phyloP scores from a whole-genome alignment of 1,140 invertebrate genomes.

The Drosophila arawakana region DNA sequence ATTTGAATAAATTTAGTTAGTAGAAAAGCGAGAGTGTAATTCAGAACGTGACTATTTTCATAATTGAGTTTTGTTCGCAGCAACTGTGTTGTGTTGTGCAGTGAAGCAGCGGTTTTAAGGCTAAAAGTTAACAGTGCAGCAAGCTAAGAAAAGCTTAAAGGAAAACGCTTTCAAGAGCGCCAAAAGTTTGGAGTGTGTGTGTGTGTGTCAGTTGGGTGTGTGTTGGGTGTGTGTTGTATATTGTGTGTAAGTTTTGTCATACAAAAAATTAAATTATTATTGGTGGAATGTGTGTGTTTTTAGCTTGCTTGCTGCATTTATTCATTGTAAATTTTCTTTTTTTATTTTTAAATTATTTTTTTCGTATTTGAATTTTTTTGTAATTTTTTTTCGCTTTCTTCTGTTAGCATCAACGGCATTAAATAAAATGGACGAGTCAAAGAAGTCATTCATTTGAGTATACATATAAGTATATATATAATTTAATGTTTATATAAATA shows the following conservation, averaged over 20 bases:
- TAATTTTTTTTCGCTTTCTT: conserved; percentile 70
- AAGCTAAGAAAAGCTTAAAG: conserved; percentile 31
- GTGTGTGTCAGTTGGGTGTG: conserved; percentile 7
- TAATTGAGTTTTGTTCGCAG: not conserved
- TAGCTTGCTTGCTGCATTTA: conserved; percentile 59
- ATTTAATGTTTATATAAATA: conserved; percentile 61
- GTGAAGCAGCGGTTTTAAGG: conserved; percentile 38
- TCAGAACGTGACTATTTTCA: not conserved
- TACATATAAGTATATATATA: conserved; percentile 64
- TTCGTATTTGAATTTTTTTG: conserved; percentile 24
- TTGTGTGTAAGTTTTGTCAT: conserved; percentile 12
- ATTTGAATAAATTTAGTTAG: too few relatives aligned
- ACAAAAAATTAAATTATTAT: conserved; percentile 24
- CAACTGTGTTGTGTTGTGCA: conserved; percentile 36
- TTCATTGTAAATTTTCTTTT: conserved; percentile 33
- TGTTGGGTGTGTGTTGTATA: conserved; percentile 25
- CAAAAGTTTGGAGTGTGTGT: conserved; percentile 1
- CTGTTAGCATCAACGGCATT: conserved; percentile 83
- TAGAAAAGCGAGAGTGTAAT: not conserved
- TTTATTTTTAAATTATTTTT: conserved; percentile 35
- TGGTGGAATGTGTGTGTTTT: conserved; percentile 33
- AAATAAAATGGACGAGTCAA: conserved; percentile 85
- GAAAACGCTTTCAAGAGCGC: conserved; percentile 10
- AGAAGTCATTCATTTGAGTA: conserved; percentile 84
- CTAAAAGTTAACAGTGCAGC: conserved; percentile 21